Evolutionary conservation across 2,113 vertebrate genomes (phyloP), one percentile per base, ranked within the genome.

Genomic region (Rhipidura dahli): DNA sequence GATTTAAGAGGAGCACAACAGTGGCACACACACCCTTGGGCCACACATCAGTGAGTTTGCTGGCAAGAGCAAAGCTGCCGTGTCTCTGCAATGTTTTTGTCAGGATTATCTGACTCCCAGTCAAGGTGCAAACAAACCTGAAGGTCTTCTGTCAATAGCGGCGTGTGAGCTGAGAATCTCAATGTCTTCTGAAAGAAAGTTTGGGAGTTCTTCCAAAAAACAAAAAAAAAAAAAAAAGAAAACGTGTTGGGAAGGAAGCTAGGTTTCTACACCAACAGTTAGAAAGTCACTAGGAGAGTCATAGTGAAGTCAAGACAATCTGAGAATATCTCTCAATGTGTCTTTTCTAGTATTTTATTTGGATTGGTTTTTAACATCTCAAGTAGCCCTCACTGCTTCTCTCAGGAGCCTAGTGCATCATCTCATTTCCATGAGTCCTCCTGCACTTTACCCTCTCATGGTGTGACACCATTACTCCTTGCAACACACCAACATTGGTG

Each of bases 51-150:
- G 61, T 65, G 76, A 91, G 68, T 93, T 81, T 89, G 51, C 84
- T 92, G 75, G 87, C 2, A 0, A 82, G 57, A 94, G 80, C 65
- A 91, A 93, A 95, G 70, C 92, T 4, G 37, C 49, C 9, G 3
- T 92, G 61, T 90, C 83, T 94, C 31, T 73, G 91, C 83, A 94
- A 78, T 90, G 78, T 90, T 97, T 95, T 79, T 90, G 79, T 94
- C 94, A 91, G 84, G 76, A 96, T 96, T 95, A 95, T 96, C 81
- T 94, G 80, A 94, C 89, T 96, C 76, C 42, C 68, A 93, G 92
- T 86, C 83, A 89, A 84, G 89, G 87, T 71, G 30, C 90, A 96
- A 93, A 96, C 90, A 96, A 93, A 92, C 90, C 66, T 72, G 76
- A 94, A 94, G 59, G 63, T 76, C 70, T 93, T 94, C 69, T 83